phyloP scores from a whole-genome alignment of 2,888 invertebrate genomes.

The Drosophila emarginata region DNA sequence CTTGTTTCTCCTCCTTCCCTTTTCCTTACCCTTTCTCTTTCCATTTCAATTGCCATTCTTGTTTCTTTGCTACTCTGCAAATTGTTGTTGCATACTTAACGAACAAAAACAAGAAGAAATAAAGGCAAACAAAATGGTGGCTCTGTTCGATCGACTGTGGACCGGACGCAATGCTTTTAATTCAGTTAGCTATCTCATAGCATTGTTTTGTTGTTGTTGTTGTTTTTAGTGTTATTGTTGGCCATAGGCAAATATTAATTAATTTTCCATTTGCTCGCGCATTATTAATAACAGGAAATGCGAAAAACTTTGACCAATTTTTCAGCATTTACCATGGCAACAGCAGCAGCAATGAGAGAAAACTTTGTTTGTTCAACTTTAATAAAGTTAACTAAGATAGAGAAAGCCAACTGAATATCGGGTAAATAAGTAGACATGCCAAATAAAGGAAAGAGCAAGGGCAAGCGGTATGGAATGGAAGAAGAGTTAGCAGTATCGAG shows the following conservation, averaged over 20 bases:
- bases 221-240: slow-evolving; percentile 11
- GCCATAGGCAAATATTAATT: slow-evolving; percentile 54
- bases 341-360: background rate
- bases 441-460: too few species aligned
- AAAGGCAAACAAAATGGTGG: background rate
- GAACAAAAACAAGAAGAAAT: background rate
- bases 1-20: too few species aligned
- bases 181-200: slow-evolving; percentile 18
- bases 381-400: slow-evolving; percentile 47
- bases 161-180: slow-evolving; percentile 19
- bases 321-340: background rate
- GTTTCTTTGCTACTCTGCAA: background rate
- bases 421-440: background rate
- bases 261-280: slow-evolving; percentile 41
- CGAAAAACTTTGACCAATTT: slow-evolving; percentile 38
- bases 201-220: slow-evolving; percentile 21
- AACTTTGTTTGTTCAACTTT: slow-evolving; percentile 56
- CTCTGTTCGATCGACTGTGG: background rate
- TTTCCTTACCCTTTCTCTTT: too few species aligned
- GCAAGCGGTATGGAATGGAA: background rate
- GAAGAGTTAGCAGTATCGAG: slow-evolving; percentile 18
- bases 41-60: background rate
- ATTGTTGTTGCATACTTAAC: slow-evolving; percentile 10
- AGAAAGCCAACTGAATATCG: background rate
- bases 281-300: slow-evolving; percentile 36